These are phyloP conservation scores for Gnathonemus echidnorhynchus DNA, from an alignment of 2,113 vertebrate genomes.

Conservation along the genomic window DNA sequence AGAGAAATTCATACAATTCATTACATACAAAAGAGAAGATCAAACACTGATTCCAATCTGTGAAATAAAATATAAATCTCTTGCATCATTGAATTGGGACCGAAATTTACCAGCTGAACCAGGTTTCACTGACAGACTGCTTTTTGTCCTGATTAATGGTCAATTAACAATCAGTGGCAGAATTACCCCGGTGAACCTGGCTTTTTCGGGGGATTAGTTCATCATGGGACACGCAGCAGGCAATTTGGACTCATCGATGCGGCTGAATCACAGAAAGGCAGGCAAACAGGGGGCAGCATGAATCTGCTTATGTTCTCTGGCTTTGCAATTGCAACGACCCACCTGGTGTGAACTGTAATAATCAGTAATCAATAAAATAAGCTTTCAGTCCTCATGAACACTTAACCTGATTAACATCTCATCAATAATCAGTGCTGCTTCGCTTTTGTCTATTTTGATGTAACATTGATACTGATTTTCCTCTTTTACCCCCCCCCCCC, in stretches of 20 bases:
- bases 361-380: neutral
- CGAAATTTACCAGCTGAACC: neutral
- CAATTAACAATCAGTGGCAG: neutral
- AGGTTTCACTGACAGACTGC: neutral
- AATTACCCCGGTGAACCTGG: neutral
- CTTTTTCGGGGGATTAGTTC: neutral
- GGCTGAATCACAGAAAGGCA: neutral
- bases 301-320: neutral
- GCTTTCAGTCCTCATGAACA: neutral
- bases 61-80: neutral
- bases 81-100: neutral
- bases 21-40: neutral
- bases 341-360: neutral
- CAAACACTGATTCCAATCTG: neutral
- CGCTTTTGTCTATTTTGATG: neutral
- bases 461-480: neutral
- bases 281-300: neutral
- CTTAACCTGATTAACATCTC: neutral
- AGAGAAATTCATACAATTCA: neutral
- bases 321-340: neutral
- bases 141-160: neutral
- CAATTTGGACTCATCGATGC: neutral
- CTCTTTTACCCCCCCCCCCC: neutral
- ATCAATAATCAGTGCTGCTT: neutral
- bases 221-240: neutral